These are phyloP conservation scores for Rhopalosiphum padi DNA, from an alignment of 1,140 invertebrate genomes.

Conservation along the genomic window DNA sequence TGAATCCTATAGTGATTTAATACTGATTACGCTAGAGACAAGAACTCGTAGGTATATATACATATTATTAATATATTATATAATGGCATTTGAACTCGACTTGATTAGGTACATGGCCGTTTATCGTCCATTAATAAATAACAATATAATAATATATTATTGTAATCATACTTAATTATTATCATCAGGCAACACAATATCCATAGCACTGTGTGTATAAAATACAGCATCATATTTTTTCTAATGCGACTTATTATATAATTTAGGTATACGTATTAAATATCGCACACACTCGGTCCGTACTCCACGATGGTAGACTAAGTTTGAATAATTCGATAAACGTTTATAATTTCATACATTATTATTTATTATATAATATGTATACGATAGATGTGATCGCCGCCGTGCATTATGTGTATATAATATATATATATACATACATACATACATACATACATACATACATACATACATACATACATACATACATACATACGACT, in stretches of 20 bases:
- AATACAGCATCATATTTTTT: neutral
- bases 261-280: too few relatives aligned
- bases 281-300: too few relatives aligned
- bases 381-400: neutral
- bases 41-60: neutral
- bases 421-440: too few relatives aligned
- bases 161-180: neutral
- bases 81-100: neutral
- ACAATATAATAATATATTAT: neutral
- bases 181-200: neutral
- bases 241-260: neutral
- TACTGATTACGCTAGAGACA: neutral
- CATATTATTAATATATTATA: neutral
- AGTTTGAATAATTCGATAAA: too few relatives aligned
- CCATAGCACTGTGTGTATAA: too few relatives aligned
- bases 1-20: too few relatives aligned
- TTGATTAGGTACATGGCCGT: neutral
- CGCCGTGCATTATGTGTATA: neutral
- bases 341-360: neutral
- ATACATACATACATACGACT: neutral
- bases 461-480: too few relatives aligned
- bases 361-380: neutral
- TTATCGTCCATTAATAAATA: neutral
- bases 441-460: too few relatives aligned
- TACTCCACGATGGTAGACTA: too few relatives aligned